Evolutionary conservation across 2,113 vertebrate species (phyloP).

Genomic region (Baryphthengus martii): DNA sequence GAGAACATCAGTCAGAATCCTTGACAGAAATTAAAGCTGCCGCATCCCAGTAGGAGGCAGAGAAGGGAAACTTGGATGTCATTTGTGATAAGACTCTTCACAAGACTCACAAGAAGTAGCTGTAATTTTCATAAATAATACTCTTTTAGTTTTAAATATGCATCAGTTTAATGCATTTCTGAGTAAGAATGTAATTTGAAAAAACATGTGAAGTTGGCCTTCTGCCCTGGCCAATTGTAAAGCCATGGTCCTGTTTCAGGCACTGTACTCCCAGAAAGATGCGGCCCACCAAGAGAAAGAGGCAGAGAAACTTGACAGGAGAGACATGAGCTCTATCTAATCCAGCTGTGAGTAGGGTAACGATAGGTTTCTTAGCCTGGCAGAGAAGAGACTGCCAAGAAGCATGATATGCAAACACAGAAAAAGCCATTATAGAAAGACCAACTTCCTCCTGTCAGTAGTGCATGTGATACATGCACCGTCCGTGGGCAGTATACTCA

Average conservation of each 20-base stretch:
- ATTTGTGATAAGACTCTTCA: background rate
- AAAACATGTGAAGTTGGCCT: background rate
- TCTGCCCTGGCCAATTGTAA: background rate
- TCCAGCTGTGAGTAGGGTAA: background rate
- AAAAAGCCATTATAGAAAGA: background rate
- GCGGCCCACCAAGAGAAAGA: background rate
- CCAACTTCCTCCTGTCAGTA: background rate
- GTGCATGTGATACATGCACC: background rate
- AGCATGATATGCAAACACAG: background rate
- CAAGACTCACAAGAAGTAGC: background rate
- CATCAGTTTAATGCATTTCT: background rate
- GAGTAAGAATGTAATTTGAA: background rate
- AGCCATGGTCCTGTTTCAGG: background rate
- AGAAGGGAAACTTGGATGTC: background rate
- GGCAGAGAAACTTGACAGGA: background rate
- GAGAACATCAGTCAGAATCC: background rate
- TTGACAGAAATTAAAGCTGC: background rate
- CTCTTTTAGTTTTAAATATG: background rate
- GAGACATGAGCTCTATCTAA: background rate
- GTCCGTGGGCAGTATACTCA: too few relatives aligned
- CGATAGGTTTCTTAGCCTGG: background rate
- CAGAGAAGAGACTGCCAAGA: background rate
- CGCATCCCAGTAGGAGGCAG: background rate
- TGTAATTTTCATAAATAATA: background rate
- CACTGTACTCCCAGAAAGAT: background rate